Percentiles rank a stretch among this genome's conserved stretches.
phyloP scores from a whole-genome alignment of 2,113 vertebrate species.

The Accipiter virgatus region DNA sequence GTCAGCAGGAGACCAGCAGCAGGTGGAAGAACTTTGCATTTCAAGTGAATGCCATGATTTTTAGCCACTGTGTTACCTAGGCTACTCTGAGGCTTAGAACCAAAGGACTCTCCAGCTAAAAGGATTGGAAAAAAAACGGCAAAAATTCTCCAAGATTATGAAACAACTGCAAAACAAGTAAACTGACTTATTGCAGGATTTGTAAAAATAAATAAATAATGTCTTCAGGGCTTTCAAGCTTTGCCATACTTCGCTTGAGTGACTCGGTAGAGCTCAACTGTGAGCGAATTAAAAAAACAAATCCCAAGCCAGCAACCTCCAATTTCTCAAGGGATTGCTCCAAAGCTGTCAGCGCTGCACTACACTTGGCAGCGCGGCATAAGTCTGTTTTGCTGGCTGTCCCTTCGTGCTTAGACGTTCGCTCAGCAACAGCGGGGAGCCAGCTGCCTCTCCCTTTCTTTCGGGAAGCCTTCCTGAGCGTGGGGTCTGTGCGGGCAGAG shows the following conservation, averaged over 20 bases:
- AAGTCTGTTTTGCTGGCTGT: background rate
- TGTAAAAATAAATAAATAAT: conserved; percentile 59
- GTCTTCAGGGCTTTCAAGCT: conserved; percentile 3
- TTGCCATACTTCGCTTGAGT: conserved; percentile 31
- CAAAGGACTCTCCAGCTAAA: background rate
- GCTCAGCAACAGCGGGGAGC: background rate
- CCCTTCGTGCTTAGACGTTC: background rate
- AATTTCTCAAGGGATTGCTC: background rate
- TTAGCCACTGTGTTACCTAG: background rate
- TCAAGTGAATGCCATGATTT: background rate
- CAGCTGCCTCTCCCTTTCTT: background rate
- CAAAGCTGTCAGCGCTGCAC: background rate
- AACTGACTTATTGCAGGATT: conserved; percentile 60
- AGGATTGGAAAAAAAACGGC: background rate
- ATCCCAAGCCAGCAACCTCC: background rate
- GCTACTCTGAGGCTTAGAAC: conserved; percentile 1
- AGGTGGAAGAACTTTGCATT: background rate
- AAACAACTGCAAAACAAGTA: conserved; percentile 12
- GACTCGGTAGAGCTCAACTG: background rate
- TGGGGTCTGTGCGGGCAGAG: background rate
- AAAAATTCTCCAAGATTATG: background rate
- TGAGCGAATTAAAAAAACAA: background rate
- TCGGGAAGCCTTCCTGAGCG: background rate
- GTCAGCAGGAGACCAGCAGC: background rate
- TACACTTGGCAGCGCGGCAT: background rate